Evolutionary conservation across 2,113 vertebrate species (phyloP).

Genomic region (Corythoichthys haematopterus): DNA sequence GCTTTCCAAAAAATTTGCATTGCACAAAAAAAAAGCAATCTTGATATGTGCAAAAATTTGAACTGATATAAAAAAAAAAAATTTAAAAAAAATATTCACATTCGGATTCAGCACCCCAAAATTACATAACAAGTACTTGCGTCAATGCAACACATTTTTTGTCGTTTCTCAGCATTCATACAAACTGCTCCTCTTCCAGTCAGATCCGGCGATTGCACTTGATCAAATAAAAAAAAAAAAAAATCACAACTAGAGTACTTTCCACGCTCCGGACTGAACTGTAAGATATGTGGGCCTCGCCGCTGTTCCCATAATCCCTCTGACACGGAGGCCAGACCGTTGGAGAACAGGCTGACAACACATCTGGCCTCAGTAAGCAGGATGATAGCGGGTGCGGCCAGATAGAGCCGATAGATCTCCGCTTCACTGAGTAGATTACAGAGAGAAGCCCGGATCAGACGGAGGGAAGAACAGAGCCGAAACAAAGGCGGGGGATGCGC

Average conservation of each 20-base stretch:
- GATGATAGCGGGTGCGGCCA: conserved; percentile 52
- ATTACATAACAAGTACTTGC: too few relatives aligned
- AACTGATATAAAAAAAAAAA: too few relatives aligned
- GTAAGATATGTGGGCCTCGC: neutral
- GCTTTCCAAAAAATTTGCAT: too few relatives aligned
- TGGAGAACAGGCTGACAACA: conserved; percentile 53
- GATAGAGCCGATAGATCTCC: conserved; percentile 49
- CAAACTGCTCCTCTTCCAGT: neutral
- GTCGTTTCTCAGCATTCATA: neutral
- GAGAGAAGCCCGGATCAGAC: conserved; percentile 43
- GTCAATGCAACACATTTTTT: too few relatives aligned
- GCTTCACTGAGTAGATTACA: conserved; percentile 57
- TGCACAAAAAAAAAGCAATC: too few relatives aligned
- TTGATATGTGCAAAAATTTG: too few relatives aligned
- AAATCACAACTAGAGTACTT: neutral
- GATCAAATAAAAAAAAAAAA: neutral
- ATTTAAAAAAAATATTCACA: too few relatives aligned
- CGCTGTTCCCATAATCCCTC: conserved; percentile 52
- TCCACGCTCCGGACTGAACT: neutral
- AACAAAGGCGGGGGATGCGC: conserved; percentile 13
- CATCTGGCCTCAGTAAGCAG: conserved; percentile 63
- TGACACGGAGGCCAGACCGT: conserved; percentile 45
- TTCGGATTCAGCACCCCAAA: too few relatives aligned
- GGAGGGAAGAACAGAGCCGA: conserved; percentile 23
- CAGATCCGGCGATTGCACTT: conserved; percentile 1